These are phyloP conservation scores for Rhyzopertha dominica DNA, from an alignment of 1,140 invertebrate genomes.

Conservation along the genomic window DNA sequence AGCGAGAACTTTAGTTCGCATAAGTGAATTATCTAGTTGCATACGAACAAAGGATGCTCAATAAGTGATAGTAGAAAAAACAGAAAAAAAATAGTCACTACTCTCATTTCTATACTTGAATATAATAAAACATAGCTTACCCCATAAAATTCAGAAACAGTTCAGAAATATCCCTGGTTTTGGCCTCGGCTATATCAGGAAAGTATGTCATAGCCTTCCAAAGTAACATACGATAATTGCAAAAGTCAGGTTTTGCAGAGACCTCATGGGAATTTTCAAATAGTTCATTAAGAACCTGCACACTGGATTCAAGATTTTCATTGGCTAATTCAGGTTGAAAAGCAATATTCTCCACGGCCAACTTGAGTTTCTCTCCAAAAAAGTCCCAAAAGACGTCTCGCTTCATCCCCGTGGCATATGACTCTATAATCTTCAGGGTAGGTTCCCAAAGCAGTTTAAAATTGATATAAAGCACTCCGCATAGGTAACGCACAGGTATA, in stretches of 20 bases:
- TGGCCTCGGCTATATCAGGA: constrained; percentile 66
- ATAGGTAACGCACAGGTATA: constrained; percentile 67
- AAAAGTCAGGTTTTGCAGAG: constrained; percentile 59
- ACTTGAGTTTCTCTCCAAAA: constrained; percentile 60
- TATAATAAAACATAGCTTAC: constrained; percentile 34
- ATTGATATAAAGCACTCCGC: constrained; percentile 80
- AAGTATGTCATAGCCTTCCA: constrained; percentile 75
- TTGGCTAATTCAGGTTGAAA: constrained; percentile 14
- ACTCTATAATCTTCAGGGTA: constrained; percentile 64
- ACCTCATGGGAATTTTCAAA: constrained; percentile 39
- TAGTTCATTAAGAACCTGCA: constrained; percentile 26
- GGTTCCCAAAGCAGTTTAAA: constrained; percentile 87
- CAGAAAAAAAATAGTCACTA: no score
- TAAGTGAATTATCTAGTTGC: no score
- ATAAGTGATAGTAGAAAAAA: no score
- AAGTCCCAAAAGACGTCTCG: constrained; percentile 71
- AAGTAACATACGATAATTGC: constrained; percentile 72
- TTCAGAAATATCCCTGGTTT: constrained; percentile 70
- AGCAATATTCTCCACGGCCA: constrained; percentile 42
- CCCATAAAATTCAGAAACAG: constrained; percentile 77
- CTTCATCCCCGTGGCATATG: constrained; percentile 62
- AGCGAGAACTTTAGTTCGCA: no score
- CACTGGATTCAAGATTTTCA: constrained; percentile 20
- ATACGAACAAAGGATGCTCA: no score
- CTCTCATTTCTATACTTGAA: not conserved